phyloP scores from a whole-genome alignment of 2,888 invertebrate genomes.

The Tipula confusa region DNA sequence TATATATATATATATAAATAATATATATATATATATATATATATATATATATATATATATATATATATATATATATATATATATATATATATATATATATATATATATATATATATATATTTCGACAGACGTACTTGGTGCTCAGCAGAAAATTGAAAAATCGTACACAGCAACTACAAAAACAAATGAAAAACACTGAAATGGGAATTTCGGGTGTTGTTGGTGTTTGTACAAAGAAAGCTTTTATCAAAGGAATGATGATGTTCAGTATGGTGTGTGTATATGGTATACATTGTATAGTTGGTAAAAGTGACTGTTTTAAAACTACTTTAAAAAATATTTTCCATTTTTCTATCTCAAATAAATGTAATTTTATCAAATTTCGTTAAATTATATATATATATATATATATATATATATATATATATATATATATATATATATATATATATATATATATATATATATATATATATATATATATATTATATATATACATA shows the following conservation, averaged over 20 bases:
- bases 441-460: neutral
- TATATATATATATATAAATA: no score
- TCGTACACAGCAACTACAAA: neutral
- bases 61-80: no score
- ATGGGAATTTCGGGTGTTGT: neutral
- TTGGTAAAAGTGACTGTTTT: neutral
- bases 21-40: no score
- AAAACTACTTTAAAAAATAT: neutral
- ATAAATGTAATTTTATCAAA: conserved; percentile 4
- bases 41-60: no score
- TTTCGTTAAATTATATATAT: no score
- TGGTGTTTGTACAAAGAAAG: neutral
- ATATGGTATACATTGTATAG: neutral
- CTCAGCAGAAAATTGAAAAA: neutral
- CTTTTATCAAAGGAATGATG: neutral
- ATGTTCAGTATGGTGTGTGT: neutral
- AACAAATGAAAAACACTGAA: neutral
- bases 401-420: no score
- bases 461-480: neutral
- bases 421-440: neutral
- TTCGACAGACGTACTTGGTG: neutral
- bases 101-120: no score
- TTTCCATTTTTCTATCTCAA: neutral
- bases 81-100: no score
- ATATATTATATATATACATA: neutral